A percentile compares a stretch with the other conserved stretches of the same genome.
phyloP scores from a whole-genome alignment of 2,797 vertebrate species.

The Parauchenoglanis ngamensis region DNA sequence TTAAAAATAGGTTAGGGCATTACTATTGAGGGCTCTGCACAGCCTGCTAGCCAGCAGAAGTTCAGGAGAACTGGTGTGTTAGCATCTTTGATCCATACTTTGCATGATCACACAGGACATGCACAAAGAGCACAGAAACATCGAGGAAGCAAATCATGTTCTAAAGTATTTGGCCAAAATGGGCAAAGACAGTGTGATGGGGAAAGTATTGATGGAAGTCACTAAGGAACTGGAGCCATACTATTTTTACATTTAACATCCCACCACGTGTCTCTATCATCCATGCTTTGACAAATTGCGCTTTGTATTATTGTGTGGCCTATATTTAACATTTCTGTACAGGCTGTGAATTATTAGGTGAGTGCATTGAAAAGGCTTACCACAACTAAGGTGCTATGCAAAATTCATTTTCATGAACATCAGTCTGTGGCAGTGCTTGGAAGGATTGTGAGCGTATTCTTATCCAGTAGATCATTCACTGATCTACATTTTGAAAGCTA shows the following conservation, averaged over 20 bases:
- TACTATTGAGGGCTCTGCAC: constrained; percentile 59
- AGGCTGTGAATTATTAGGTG: constrained; percentile 23
- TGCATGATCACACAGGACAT: constrained; percentile 58
- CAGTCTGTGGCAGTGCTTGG: neutral
- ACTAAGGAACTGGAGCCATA: constrained; percentile 52
- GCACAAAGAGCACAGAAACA: constrained; percentile 55
- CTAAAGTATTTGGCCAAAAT: constrained; percentile 43
- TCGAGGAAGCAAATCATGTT: constrained; percentile 55
- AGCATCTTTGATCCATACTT: constrained; percentile 60
- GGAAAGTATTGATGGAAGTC: constrained; percentile 68
- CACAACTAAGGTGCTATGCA: neutral
- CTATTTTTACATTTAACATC: constrained; percentile 41
- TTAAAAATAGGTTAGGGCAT: constrained; percentile 70
- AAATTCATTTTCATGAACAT: constrained; percentile 16
- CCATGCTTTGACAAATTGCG: constrained; percentile 24
- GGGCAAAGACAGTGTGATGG: constrained; percentile 63
- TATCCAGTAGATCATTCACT: constrained; percentile 34
- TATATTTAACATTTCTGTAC: constrained; percentile 29
- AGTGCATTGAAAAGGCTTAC: constrained; percentile 8
- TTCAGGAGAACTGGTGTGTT: constrained; percentile 70
- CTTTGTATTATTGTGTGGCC: neutral
- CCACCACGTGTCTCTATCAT: constrained; percentile 23
- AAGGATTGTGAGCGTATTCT: neutral
- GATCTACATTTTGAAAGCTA: constrained; percentile 31
- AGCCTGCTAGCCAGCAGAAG: constrained; percentile 57